Evolutionary conservation across 2,797 vertebrate genomes (phyloP), one percentile per base, ranked within the genome.

Genomic region (Labroides dimidiatus): DNA sequence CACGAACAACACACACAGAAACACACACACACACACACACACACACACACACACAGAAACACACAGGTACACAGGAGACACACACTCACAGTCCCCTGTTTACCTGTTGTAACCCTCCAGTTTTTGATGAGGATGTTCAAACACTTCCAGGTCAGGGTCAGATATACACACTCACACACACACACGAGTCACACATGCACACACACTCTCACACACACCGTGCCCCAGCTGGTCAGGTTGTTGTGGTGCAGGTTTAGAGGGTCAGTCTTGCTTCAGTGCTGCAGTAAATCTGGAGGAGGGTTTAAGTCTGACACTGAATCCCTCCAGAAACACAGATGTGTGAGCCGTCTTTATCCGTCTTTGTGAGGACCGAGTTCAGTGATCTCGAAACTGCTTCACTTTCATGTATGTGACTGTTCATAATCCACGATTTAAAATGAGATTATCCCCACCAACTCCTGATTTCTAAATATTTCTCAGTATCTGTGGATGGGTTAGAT

Each of bases 91-190:
- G 39, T 58, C 51, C 58, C 62, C 16, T 64, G 71, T 67, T 77
- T 61, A 64, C 20, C 39, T 23, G 57, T 75, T 76, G 48, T 81
- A 82, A 78, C 71, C 78, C 63, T 13, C 56, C 17, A 5, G 53
- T 56, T 80, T 76, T 64, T 84, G 77, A 68, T 64, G 52, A 63
- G 70, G 61, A 75, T 72, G 73, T 84, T 84, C 69, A 72, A 81
- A 83, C 58, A 83, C 75, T 77, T 85, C 67, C 51, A 69, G 80
- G 74, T 27, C 45, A 69, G 66, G 52, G 64, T 77, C 78, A 77
- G 64, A 73, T 44, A n/a, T 59, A 54, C 56, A 12, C 19, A 33
- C n/a, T 44, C 23, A 21, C 11, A 64, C 58, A 63, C 54, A 42
- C 44, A 64, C 52, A 47, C 59, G 41, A 57, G n/a, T 44, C 23